A percentile compares a stretch with the other conserved stretches of the same genome.
phyloP scores from a whole-genome alignment of 2,113 vertebrate species.

The Psilopogon haemacephalus region DNA sequence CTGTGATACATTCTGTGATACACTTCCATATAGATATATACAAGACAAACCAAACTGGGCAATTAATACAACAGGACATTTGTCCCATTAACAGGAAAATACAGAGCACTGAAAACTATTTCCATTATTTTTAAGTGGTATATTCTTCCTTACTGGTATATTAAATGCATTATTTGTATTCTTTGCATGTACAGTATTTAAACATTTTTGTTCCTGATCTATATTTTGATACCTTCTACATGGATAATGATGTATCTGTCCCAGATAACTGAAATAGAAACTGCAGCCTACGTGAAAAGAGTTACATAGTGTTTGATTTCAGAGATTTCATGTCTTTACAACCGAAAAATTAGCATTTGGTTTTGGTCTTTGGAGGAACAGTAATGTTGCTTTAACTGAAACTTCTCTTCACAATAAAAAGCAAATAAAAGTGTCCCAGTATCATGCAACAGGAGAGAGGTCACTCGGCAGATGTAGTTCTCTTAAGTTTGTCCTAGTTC shows the following conservation, averaged over 20 bases:
- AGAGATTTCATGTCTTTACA: background rate
- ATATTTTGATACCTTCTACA: background rate
- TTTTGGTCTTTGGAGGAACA: background rate
- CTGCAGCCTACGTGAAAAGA: background rate
- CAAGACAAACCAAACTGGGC: background rate
- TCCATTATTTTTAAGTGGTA: background rate
- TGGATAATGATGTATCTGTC: background rate
- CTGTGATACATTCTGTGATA: background rate
- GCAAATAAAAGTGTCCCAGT: background rate
- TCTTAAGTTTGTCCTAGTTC: background rate
- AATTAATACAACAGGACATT: background rate
- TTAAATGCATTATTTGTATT: background rate
- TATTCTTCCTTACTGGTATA: background rate
- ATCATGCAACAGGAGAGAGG: background rate
- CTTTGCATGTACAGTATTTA: background rate
- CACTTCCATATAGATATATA: background rate
- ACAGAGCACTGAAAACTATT: background rate
- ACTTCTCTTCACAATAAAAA: background rate
- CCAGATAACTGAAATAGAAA: background rate
- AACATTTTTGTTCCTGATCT: background rate
- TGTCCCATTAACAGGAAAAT: background rate
- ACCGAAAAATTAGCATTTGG: background rate
- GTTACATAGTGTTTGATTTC: background rate
- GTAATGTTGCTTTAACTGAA: background rate
- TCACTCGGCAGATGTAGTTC: background rate